These are phyloP conservation scores for Atta cephalotes DNA, from an alignment of 1,140 invertebrate genomes.

Conservation along the genomic window DNA sequence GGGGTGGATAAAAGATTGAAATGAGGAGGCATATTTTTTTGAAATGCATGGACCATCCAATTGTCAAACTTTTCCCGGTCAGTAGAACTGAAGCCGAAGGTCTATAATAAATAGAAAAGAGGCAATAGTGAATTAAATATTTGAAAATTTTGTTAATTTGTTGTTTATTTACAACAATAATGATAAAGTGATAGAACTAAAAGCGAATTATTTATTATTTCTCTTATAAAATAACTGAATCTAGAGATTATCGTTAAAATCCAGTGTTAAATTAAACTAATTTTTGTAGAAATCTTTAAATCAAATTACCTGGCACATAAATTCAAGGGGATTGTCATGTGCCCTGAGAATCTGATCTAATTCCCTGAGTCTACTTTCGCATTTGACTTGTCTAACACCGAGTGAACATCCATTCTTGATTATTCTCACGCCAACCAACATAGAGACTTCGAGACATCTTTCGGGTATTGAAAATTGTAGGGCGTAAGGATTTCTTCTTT, in stretches of 20 bases:
- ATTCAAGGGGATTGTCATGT: slow-evolving; percentile 93
- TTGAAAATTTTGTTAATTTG: not conserved
- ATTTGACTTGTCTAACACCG: slow-evolving; percentile 93
- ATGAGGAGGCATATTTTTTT: slow-evolving; percentile 92
- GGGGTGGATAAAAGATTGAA: slow-evolving; percentile 90
- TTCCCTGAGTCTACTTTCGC: slow-evolving; percentile 93
- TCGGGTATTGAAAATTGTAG: slow-evolving; percentile 93
- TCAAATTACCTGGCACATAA: slow-evolving; percentile 92
- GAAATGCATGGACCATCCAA: slow-evolving; percentile 92
- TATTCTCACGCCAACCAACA: slow-evolving; percentile 92
- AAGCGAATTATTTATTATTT: not conserved
- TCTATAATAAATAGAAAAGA: slow-evolving; percentile 84
- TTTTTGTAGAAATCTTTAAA: not conserved
- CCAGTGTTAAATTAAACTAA: not conserved
- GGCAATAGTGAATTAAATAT: slow-evolving; percentile 37
- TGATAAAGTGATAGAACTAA: not conserved
- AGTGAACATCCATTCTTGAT: slow-evolving; percentile 92
- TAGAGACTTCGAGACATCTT: slow-evolving; percentile 92
- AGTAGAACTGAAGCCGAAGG: slow-evolving; percentile 91
- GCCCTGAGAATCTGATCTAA: slow-evolving; percentile 92
- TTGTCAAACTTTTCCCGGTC: slow-evolving; percentile 93
- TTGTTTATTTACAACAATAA: not conserved
- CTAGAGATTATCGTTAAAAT: not conserved
- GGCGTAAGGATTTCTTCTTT: slow-evolving; percentile 93
- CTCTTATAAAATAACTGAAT: not conserved